phyloP scores from a whole-genome alignment of 2,888 invertebrate genomes.

The Eupithecia subumbrata region DNA sequence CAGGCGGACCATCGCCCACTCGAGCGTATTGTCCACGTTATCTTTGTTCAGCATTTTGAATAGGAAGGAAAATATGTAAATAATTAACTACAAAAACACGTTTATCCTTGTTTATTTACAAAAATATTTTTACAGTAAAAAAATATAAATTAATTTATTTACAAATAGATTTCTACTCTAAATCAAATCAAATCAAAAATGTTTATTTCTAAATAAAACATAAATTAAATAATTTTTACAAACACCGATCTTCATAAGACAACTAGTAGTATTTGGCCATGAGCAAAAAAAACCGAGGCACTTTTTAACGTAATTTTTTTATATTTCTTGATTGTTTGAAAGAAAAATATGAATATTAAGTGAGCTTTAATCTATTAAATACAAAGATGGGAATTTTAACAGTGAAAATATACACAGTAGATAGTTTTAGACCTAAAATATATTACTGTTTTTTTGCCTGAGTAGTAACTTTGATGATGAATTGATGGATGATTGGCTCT shows the following conservation, averaged over 20 bases:
- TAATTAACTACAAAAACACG: conserved; percentile 32
- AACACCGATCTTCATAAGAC: conserved; percentile 33
- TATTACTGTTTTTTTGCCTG: not conserved
- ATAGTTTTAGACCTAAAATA: not conserved
- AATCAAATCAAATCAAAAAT: not conserved
- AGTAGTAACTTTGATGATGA: not conserved
- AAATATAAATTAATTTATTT: conserved; percentile 45
- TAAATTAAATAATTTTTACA: too few species aligned
- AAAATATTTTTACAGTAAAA: conserved; percentile 49
- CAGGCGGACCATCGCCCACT: too few species aligned
- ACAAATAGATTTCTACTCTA: conserved; percentile 37
- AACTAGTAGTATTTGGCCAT: conserved; percentile 35
- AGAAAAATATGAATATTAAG: too few species aligned
- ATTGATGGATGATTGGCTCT: not conserved
- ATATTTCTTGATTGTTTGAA: too few species aligned
- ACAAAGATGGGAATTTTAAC: not conserved
- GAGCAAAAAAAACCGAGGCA: not conserved
- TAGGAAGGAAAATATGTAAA: not conserved
- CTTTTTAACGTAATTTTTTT: too few species aligned
- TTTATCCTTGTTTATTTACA: conserved; percentile 73
- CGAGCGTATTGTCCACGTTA: too few species aligned
- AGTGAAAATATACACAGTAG: not conserved
- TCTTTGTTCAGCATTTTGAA: too few species aligned
- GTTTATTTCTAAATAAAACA: too few species aligned
- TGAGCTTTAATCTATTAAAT: not conserved